Evolutionary conservation across 2,888 invertebrate species (phyloP), one percentile per base, ranked within the genome.

Genomic region (Endomychus coccineus): DNA sequence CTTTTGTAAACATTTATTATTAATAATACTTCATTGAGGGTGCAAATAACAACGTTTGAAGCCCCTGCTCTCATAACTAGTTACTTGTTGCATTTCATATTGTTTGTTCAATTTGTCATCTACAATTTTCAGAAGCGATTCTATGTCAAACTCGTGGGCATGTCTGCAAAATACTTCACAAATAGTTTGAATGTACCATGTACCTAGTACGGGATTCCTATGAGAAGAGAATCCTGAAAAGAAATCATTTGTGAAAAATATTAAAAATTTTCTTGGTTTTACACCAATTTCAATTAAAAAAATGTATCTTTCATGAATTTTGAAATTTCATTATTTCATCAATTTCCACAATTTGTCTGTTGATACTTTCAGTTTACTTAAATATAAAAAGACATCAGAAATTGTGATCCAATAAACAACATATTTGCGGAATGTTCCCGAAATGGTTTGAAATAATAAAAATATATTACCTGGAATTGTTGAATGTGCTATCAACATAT

Each of bases 121-220:
- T 25, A 80, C 80, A 39, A 76, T 67, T 61, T 75, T 78, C 46
- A 83, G 64, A 56, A 84, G 71, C 48, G 71, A 71, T 58, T 80
- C 79, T 21, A 84, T 65, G 58, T 79, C 71, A 16, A 66, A 69
- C 51, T 77, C 67, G 59, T 77, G 74, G 9, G 81, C 80, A 56
- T 76, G 69, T 46, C 69, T 64, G 45, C 78, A 76, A 60, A 83
- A 76, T 49, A 76, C 71, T 48, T 73, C 62, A 61, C 81, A 82
- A 50, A 84, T 66, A 43, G 69, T 69, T 60, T 78, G 76, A 50
- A 84, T 77, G 63, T 80, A 83, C 82, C 81, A 83, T 25, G 80
- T 78, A 13, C 84, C 83, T 4, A 51, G 48, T 15, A 59, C 44
- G 3, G 59, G 53, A 63, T 81, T 75, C 37, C 83, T 71, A 55